Conservation (phyloP, 2,888 invertebrate species). For the Philereme vetulata region DNA sequence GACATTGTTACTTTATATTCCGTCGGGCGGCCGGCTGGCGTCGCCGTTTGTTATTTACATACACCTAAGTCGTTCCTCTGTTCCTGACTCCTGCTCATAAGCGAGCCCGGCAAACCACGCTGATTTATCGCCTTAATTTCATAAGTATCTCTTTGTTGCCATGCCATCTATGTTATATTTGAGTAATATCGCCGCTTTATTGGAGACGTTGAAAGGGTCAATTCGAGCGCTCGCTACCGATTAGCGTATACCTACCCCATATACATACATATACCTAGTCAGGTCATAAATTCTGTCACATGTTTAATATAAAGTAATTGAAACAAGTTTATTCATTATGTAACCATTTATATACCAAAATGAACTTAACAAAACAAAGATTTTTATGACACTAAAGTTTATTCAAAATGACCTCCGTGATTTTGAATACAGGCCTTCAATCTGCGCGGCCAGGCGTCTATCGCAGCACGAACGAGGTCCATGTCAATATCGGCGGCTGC, state of each 20-base stretch:
- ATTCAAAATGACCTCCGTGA: too few relatives aligned
- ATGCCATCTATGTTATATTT: constrained; percentile 70
- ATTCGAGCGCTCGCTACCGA: constrained; percentile 50
- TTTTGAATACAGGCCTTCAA: too few relatives aligned
- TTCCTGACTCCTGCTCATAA: constrained; percentile 61
- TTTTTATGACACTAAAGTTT: too few relatives aligned
- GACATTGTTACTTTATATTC: constrained; percentile 75
- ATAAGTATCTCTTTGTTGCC: constrained; percentile 82
- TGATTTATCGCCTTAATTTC: constrained; percentile 83
- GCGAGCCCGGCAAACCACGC: constrained; percentile 60
- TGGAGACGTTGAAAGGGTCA: constrained; percentile 61
- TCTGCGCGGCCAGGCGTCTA: too few relatives aligned
- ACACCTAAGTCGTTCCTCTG: constrained; percentile 62
- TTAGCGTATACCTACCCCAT: constrained; percentile 39
- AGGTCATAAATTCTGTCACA: too few relatives aligned
- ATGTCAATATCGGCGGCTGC: too few relatives aligned
- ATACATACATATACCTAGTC: not conserved
- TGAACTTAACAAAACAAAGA: too few relatives aligned
- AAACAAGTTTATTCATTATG: too few relatives aligned
- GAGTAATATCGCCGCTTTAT: constrained; percentile 68
- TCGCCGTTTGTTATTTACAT: constrained; percentile 78
- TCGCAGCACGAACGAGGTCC: too few relatives aligned
- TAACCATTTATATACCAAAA: too few relatives aligned
- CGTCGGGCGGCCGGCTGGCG: constrained; percentile 57
- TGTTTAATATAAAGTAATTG: too few relatives aligned